Evolutionary conservation across 2,797 vertebrate genomes (phyloP), one percentile per base, ranked within the genome.

Genomic region (Liasis olivaceus): DNA sequence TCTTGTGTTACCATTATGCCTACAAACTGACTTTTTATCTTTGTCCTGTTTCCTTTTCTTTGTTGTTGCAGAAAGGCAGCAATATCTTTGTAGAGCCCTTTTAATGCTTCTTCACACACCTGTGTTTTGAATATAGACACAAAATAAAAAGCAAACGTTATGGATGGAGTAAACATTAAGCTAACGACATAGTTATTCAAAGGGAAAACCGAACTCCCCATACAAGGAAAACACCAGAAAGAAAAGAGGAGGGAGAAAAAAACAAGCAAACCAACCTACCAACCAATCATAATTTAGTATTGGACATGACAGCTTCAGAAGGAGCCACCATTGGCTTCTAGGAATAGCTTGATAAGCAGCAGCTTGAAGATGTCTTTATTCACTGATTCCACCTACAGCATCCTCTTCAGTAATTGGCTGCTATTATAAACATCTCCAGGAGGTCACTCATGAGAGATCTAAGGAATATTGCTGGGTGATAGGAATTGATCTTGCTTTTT

Each of bases 61-160:
- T 91, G 86, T 89, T 93, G 28, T 91, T 93, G 87, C 91, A 54
- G 51, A 91, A 96, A 88, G 15, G 3, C 9, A 2, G 2, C 20
- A 88, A 20, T 63, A 6, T 93, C 56, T 95, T 95, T 95, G 60
- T 94, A 91, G 31, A 94, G 42, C 0, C 3, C 6, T 93, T 60
- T 93, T n/a, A 1, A 60, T 95, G 88, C 91, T 92, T 94, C 36
- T 90, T 96, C 91, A 87, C 93, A 89, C 92, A 96, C 90, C 91
- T 95, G 89, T 95, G 91, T 91, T 96, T 95, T 95, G 94, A 95
- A 92, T 8, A 58, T 54, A 56, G 92, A 64, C 89, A 93, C 59
- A 77, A 93, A 92, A 64, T 36, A 85, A 95, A 95, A 81, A 95
- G 54, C 8, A 89, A 60, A 92, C 90, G 36, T 14, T 31, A 88